Conservation (phyloP, 2,888 invertebrate species). For the Camponotus fellah region DNA sequence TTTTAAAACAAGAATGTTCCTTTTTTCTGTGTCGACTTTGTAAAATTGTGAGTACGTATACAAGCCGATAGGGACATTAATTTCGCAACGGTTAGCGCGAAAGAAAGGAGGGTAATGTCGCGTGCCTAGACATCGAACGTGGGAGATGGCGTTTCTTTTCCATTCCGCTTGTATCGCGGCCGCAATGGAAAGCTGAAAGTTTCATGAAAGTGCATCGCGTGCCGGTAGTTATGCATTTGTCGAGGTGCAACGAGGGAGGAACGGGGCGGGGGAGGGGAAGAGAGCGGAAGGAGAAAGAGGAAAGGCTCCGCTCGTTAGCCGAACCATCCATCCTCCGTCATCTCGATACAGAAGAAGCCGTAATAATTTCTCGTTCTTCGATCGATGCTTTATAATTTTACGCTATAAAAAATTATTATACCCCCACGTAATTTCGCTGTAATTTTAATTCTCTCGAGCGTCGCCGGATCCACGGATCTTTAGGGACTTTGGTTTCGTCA, state of each 20-base stretch:
- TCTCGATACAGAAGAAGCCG: slow-evolving; percentile 7
- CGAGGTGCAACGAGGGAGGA: slow-evolving; percentile 25
- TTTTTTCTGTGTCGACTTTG: no score
- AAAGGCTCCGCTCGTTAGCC: slow-evolving; percentile 27
- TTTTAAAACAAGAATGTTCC: no score
- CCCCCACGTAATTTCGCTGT: not conserved
- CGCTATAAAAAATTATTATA: not conserved
- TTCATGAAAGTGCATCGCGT: slow-evolving; percentile 84
- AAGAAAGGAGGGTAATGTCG: slow-evolving; percentile 28
- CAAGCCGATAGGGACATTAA: not conserved
- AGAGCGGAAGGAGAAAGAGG: slow-evolving; percentile 33
- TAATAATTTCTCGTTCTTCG: slow-evolving; percentile 13
- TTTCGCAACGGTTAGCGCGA: slow-evolving; percentile 1
- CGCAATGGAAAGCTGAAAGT: slow-evolving; percentile 84
- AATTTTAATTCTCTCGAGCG: not conserved
- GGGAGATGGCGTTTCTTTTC: slow-evolving; percentile 76
- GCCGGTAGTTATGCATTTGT: slow-evolving; percentile 66
- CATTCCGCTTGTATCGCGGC: slow-evolving; percentile 75
- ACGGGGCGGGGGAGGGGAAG: not conserved
- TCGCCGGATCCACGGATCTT: slow-evolving; percentile 7
- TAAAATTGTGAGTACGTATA: not conserved
- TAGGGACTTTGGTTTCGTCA: slow-evolving; percentile 29
- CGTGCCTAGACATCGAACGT: slow-evolving; percentile 54
- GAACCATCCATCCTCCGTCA: not conserved
- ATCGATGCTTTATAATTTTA: not conserved